phyloP scores from a whole-genome alignment of 2,888 invertebrate species.

The Smittia sp. region DNA sequence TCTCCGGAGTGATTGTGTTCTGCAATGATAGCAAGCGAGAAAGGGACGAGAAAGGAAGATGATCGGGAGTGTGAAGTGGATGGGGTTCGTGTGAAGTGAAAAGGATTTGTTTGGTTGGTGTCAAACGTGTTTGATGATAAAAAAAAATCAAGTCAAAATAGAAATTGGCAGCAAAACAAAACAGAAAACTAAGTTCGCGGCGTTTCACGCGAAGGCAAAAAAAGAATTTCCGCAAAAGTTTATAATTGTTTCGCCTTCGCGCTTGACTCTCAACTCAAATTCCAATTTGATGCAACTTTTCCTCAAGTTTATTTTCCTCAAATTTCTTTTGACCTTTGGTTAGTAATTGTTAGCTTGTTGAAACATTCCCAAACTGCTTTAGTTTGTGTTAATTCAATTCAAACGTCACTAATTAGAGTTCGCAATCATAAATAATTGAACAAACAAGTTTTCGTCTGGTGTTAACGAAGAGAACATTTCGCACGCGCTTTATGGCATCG shows the following conservation, averaged over 20 bases:
- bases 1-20: constrained; percentile 82
- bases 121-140: constrained; percentile 42
- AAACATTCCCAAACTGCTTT: neutral
- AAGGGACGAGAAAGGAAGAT: constrained; percentile 43
- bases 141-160: constrained; percentile 47
- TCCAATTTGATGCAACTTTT: constrained; percentile 18
- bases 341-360: neutral
- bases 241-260: neutral
- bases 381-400: neutral
- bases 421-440: neutral
- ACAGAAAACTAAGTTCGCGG: neutral
- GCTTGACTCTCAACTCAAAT: neutral
- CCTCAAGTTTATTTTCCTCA: constrained; percentile 15
- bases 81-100: constrained; percentile 16
- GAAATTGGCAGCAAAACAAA: constrained; percentile 8
- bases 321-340: constrained; percentile 1
- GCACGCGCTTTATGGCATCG: no score
- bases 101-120: neutral
- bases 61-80: constrained; percentile 45
- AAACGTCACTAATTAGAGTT: neutral
- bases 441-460: neutral
- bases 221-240: neutral
- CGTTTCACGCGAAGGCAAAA: neutral
- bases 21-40: constrained; percentile 51
- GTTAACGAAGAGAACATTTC: no score